Evolutionary conservation across 1,140 invertebrate genomes (phyloP).

Genomic region (Penaeus japonicus): DNA sequence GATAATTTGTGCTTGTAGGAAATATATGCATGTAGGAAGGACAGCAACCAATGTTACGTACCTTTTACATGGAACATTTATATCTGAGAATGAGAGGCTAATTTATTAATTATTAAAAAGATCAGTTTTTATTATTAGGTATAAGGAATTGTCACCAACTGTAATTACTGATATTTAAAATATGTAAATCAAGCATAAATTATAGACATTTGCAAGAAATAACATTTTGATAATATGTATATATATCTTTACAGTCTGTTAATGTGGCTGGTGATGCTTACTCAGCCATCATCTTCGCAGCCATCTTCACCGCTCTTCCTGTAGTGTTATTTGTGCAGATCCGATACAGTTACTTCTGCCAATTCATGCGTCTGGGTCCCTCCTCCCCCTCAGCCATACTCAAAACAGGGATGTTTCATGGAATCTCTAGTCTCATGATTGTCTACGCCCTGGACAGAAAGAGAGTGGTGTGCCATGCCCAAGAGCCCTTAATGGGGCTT

Average conservation of each 20-base stretch:
- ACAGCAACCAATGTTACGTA: too few relatives aligned
- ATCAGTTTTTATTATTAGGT: too few relatives aligned
- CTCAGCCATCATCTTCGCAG: slow-evolving; percentile 45
- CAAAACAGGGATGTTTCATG: slow-evolving; percentile 37
- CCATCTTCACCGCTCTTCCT: slow-evolving; percentile 37
- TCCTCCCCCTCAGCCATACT: slow-evolving; percentile 1
- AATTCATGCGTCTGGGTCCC: slow-evolving; percentile 16
- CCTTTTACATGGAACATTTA: too few relatives aligned
- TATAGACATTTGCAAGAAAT: background rate
- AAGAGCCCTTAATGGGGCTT: slow-evolving; percentile 56
- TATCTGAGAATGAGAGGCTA: too few relatives aligned
- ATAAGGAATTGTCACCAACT: too few relatives aligned
- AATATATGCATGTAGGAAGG: too few relatives aligned
- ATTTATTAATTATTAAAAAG: too few relatives aligned
- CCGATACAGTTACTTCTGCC: slow-evolving; percentile 46
- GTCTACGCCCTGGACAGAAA: slow-evolving; percentile 54
- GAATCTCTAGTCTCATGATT: slow-evolving; percentile 37
- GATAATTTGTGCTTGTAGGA: too few relatives aligned
- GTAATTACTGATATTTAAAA: background rate
- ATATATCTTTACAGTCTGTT: slow-evolving; percentile 28
- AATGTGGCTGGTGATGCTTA: slow-evolving; percentile 52
- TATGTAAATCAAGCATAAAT: background rate
- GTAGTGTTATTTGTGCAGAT: slow-evolving; percentile 28
- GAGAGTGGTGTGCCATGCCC: slow-evolving; percentile 52
- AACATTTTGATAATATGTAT: background rate